Conservation (phyloP, 1,140 invertebrate species). For the Trichoplusia ni region DNA sequence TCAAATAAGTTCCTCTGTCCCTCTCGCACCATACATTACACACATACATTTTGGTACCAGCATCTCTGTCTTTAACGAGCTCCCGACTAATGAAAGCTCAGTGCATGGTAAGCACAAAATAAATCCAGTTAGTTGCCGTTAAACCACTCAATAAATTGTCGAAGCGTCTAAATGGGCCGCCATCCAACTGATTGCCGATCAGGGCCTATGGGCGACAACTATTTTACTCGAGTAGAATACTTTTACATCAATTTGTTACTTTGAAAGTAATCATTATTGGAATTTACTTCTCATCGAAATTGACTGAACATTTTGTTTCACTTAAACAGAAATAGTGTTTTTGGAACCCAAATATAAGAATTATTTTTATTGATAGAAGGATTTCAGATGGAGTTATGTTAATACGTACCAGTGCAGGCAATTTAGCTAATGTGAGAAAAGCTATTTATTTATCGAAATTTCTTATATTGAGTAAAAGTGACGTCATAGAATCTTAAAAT, state of each 20-base stretch:
- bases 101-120: slow-evolving; percentile 37
- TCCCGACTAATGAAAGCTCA: slow-evolving; percentile 25
- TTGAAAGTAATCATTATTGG: neutral
- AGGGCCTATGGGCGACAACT: slow-evolving; percentile 1
- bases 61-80: neutral
- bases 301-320: too few relatives aligned
- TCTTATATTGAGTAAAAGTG: too few relatives aligned
- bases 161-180: slow-evolving; percentile 34
- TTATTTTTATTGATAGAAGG: too few relatives aligned
- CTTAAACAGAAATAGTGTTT: too few relatives aligned
- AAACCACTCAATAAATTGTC: slow-evolving; percentile 26
- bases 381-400: too few relatives aligned
- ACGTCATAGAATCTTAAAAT: too few relatives aligned
- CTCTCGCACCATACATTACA: neutral
- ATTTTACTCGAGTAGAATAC: slow-evolving; percentile 6
- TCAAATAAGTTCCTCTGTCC: neutral
- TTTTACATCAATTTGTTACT: neutral
- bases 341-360: too few relatives aligned
- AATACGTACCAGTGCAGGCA: too few relatives aligned
- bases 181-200: slow-evolving; percentile 32
- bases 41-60: neutral
- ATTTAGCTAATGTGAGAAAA: too few relatives aligned
- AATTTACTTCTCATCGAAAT: too few relatives aligned
- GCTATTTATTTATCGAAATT: too few relatives aligned
- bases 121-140: slow-evolving; percentile 37